Evolutionary conservation across 1,140 invertebrate species (phyloP).

Genomic region (Hylaeus anthracinus): DNA sequence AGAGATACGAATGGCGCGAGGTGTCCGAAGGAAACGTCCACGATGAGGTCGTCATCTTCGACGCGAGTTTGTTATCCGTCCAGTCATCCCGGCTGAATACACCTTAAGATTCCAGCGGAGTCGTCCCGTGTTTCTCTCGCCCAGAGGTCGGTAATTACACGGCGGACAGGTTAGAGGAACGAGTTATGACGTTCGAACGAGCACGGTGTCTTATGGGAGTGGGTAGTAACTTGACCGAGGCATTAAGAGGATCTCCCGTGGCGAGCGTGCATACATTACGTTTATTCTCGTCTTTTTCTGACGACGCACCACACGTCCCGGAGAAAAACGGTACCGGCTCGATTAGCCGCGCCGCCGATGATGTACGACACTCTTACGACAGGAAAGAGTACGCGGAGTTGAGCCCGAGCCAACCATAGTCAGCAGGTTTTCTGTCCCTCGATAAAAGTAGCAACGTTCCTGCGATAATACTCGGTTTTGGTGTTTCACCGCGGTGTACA

Average conservation of each 20-base stretch:
- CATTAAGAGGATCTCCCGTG: constrained; percentile 69
- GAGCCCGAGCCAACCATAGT: not conserved
- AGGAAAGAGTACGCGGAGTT: constrained; percentile 4
- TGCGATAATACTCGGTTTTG: constrained; percentile 8
- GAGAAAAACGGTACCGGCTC: constrained; percentile 34
- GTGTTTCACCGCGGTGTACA: not conserved
- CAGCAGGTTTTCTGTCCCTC: not conserved
- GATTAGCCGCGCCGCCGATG: constrained; percentile 52
- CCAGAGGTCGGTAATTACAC: constrained; percentile 66
- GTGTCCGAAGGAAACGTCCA: not conserved
- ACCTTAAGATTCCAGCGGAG: constrained; percentile 15
- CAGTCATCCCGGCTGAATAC: constrained; percentile 6
- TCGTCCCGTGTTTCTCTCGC: constrained; percentile 24
- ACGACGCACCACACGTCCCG: constrained; percentile 30
- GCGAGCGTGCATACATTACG: constrained; percentile 67
- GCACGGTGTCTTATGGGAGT: constrained; percentile 65
- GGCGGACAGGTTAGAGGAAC: constrained; percentile 68
- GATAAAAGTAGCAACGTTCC: not conserved
- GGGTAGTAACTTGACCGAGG: constrained; percentile 64
- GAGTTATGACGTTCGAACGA: constrained; percentile 67
- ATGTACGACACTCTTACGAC: constrained; percentile 40
- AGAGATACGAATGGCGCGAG: not conserved
- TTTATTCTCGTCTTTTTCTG: constrained; percentile 41
- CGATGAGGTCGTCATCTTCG: constrained; percentile 15
- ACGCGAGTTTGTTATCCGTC: constrained; percentile 44